Percentiles rank a stretch among this genome's conserved stretches.
phyloP scores from a whole-genome alignment of 2,113 vertebrate genomes.

The Spilogale gracilis region DNA sequence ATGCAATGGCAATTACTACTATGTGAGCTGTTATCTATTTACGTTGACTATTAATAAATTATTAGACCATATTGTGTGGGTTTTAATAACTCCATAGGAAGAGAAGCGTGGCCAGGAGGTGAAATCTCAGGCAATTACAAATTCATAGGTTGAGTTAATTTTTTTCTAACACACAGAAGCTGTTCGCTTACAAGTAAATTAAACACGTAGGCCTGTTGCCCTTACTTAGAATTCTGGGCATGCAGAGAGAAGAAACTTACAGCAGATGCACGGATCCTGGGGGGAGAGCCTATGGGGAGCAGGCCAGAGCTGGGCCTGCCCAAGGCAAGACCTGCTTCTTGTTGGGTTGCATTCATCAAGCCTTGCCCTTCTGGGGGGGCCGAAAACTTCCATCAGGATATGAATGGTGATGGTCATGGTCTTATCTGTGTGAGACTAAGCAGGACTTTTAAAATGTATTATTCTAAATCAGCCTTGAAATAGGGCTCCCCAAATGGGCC shows the following conservation, averaged over 20 bases:
- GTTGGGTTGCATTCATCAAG: no score
- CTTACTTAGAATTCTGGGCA: slow-evolving; percentile 49
- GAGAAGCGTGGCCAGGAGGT: slow-evolving; percentile 77
- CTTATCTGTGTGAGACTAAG: background rate
- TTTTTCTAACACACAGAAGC: slow-evolving; percentile 51
- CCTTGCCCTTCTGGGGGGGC: background rate
- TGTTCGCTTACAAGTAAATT: slow-evolving; percentile 67
- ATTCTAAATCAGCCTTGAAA: slow-evolving; percentile 63
- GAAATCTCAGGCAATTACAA: slow-evolving; percentile 80
- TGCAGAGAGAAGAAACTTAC: background rate
- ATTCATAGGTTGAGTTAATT: slow-evolving; percentile 71
- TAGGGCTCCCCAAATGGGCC: background rate
- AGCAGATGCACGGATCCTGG: background rate
- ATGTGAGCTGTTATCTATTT: slow-evolving; percentile 80
- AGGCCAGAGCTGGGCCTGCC: background rate
- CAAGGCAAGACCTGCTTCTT: background rate
- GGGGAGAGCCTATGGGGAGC: background rate
- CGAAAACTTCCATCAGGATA: background rate
- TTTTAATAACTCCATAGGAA: slow-evolving; percentile 83
- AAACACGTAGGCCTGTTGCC: slow-evolving; percentile 54
- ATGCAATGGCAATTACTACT: slow-evolving; percentile 53
- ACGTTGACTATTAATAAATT: slow-evolving; percentile 85
- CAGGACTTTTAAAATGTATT: slow-evolving; percentile 34
- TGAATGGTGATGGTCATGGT: background rate
- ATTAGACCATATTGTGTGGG: slow-evolving; percentile 81